Evolutionary conservation across 2,797 vertebrate genomes (phyloP).

Genomic region (Poecile montanus): DNA sequence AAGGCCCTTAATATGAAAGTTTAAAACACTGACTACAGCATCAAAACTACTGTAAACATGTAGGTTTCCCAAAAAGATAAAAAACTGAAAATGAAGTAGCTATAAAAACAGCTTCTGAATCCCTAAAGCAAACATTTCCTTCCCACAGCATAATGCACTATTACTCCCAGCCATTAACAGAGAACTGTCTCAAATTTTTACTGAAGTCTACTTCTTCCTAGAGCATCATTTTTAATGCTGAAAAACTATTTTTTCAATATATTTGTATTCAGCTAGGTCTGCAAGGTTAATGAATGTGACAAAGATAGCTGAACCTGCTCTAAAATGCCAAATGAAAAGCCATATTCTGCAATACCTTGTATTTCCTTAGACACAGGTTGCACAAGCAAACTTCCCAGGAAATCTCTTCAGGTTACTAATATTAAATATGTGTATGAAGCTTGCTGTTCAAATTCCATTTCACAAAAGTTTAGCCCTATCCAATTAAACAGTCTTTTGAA

Average conservation of each 20-base stretch:
- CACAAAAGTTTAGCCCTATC: background rate
- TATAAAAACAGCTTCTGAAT: background rate
- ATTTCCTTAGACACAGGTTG: background rate
- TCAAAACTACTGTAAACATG: background rate
- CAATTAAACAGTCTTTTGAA: background rate
- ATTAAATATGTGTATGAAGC: background rate
- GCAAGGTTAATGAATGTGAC: background rate
- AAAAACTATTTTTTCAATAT: background rate
- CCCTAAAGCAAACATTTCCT: background rate
- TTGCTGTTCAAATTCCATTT: background rate
- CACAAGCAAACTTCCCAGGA: background rate
- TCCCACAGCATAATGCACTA: background rate
- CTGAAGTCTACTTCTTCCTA: background rate
- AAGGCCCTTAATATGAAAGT: background rate
- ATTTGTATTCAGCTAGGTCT: background rate
- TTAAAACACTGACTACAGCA: background rate
- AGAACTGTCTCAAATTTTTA: background rate
- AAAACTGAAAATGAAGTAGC: background rate
- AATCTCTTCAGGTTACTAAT: background rate
- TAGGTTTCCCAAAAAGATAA: background rate
- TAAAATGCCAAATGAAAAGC: background rate
- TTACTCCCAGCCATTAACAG: background rate
- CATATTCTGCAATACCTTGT: background rate
- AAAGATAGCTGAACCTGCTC: background rate
- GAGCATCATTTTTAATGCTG: background rate